phyloP scores from a whole-genome alignment of 2,113 vertebrate genomes.

The Hassar affinis region DNA sequence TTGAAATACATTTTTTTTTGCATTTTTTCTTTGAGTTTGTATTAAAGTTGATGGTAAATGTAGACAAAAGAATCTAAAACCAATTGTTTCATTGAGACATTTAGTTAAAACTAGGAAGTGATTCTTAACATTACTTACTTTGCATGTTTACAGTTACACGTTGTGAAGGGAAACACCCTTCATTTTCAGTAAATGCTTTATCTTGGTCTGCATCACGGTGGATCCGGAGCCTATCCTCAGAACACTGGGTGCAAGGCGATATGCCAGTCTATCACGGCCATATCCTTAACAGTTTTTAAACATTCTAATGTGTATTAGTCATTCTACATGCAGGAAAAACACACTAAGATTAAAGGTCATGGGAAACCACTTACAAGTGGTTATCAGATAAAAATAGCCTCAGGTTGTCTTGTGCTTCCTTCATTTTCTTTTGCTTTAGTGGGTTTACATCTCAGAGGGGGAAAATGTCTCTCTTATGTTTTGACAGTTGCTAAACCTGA shows the following conservation, averaged over 20 bases:
- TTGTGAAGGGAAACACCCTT: not conserved
- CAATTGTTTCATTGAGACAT: not conserved
- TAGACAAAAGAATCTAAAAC: not conserved
- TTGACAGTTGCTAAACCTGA: slow-evolving; percentile 48
- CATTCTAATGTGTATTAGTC: not conserved
- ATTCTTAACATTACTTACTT: not conserved
- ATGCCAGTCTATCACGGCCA: not conserved
- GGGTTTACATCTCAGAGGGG: slow-evolving; percentile 11
- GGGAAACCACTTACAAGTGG: not conserved
- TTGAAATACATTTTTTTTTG: too few relatives aligned
- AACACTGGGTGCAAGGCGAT: not conserved
- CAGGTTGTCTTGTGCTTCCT: not conserved
- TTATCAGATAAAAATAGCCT: not conserved
- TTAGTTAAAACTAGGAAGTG: not conserved
- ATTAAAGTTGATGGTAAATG: not conserved
- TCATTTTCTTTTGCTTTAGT: not conserved
- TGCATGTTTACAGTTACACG: not conserved
- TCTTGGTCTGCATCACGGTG: not conserved
- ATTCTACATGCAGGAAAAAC: not conserved
- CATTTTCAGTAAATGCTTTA: not conserved
- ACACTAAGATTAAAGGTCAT: not conserved
- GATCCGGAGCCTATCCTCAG: not conserved
- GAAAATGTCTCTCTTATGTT: slow-evolving; percentile 24
- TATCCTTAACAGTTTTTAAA: too few relatives aligned
- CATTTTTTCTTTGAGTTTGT: too few relatives aligned